Evolutionary conservation across 2,113 vertebrate species (phyloP).

Genomic region (Sturnira hondurensis): DNA sequence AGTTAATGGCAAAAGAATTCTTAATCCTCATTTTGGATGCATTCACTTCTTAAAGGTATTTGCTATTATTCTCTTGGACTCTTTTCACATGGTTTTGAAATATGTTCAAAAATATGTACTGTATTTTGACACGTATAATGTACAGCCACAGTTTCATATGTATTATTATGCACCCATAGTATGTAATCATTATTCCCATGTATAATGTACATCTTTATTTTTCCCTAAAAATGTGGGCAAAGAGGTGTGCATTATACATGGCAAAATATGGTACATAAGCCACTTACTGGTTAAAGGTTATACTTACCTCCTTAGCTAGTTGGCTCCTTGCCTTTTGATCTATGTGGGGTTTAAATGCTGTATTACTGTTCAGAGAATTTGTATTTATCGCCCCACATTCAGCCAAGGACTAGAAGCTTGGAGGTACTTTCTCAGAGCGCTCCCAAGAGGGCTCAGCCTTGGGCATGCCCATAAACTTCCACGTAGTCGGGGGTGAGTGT

Average conservation of each 20-base stretch:
- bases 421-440: neutral
- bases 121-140: too few species aligned
- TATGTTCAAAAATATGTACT: neutral
- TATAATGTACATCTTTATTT: too few species aligned
- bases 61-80: neutral
- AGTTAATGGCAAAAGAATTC: neutral
- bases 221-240: too few species aligned
- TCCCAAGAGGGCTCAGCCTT: neutral
- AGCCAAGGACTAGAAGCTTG: neutral
- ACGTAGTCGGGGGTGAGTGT: neutral
- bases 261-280: neutral
- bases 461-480: neutral
- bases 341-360: neutral
- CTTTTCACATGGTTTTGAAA: neutral
- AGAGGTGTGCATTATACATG: too few species aligned
- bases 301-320: neutral
- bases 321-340: neutral
- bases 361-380: neutral
- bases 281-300: neutral
- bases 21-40: neutral
- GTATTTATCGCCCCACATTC: neutral
- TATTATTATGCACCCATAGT: too few species aligned
- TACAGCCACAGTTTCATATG: too few species aligned
- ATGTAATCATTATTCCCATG: too few species aligned
- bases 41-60: neutral